Evolutionary conservation across 2,113 vertebrate species (phyloP).

Genomic region (Phylloscopus trochiloides): DNA sequence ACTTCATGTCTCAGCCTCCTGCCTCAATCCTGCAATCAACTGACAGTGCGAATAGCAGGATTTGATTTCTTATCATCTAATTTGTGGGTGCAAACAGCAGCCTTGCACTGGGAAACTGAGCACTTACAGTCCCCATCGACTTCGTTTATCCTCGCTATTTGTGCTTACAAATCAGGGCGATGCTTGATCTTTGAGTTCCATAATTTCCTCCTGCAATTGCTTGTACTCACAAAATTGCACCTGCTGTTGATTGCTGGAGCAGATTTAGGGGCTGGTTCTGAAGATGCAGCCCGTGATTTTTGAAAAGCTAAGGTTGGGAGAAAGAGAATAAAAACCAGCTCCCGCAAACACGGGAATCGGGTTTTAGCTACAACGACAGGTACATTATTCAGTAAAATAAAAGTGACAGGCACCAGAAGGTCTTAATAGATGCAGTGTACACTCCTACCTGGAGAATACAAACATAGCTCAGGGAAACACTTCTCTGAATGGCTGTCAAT

Average conservation of each 20-base stretch:
- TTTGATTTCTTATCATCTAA: conserved; percentile 38
- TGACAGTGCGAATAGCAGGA: not conserved
- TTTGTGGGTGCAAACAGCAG: conserved; percentile 44
- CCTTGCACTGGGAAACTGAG: not conserved
- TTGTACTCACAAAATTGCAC: conserved; percentile 54
- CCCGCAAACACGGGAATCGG: not conserved
- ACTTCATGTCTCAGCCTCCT: not conserved
- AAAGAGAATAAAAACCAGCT: not conserved
- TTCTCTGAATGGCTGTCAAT: conserved; percentile 25
- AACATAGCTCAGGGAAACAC: conserved; percentile 1
- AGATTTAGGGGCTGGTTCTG: conserved; percentile 29
- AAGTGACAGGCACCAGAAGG: conserved; percentile 45
- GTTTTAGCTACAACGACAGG: conserved; percentile 30
- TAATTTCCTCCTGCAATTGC: conserved; percentile 58
- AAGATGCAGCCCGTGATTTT: conserved; percentile 12
- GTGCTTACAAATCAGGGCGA: conserved; percentile 32
- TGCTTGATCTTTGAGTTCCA: conserved; percentile 18
- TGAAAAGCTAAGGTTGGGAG: not conserved
- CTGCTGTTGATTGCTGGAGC: conserved; percentile 37
- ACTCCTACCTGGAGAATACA: not conserved
- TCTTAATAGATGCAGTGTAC: conserved; percentile 11
- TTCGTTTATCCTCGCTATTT: conserved; percentile 29
- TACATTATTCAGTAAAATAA: conserved; percentile 49
- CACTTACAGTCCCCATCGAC: not conserved
- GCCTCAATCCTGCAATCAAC: conserved; percentile 35